Evolutionary conservation across 2,888 invertebrate genomes (phyloP).

Genomic region (Hartigia nigra): DNA sequence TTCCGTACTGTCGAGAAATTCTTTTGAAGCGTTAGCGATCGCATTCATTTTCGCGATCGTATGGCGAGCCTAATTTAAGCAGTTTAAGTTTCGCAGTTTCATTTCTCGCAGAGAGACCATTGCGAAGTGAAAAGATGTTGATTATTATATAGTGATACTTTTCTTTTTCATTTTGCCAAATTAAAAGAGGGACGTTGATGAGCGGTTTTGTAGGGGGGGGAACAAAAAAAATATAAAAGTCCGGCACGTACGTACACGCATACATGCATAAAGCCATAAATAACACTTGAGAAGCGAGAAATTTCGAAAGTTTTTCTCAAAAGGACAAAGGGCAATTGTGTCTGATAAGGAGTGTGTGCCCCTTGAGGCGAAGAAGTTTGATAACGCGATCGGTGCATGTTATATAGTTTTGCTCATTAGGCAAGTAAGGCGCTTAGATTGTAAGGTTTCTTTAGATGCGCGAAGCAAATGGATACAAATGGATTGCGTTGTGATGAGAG

Average conservation of each 20-base stretch:
- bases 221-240: not conserved
- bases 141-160: not conserved
- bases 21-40: not conserved
- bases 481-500: slow-evolving; percentile 21
- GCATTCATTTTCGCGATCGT: not conserved
- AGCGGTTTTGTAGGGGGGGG: not conserved
- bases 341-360: not conserved
- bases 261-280: not conserved
- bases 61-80: not conserved
- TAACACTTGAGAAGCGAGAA: not conserved
- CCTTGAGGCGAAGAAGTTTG: not conserved
- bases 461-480: slow-evolving; percentile 24
- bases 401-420: slow-evolving; percentile 52
- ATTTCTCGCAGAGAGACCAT: not conserved
- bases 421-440: slow-evolving; percentile 33
- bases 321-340: not conserved
- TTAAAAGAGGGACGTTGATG: not conserved
- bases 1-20: not conserved
- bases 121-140: not conserved
- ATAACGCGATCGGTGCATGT: slow-evolving; percentile 1
- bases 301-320: not conserved
- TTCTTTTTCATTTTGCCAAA: not conserved
- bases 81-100: not conserved
- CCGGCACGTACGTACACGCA: not conserved
- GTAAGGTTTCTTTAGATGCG: slow-evolving; percentile 20